Conservation (phyloP, 2,113 vertebrate species). For the Phalacrocorax pelagicus region DNA sequence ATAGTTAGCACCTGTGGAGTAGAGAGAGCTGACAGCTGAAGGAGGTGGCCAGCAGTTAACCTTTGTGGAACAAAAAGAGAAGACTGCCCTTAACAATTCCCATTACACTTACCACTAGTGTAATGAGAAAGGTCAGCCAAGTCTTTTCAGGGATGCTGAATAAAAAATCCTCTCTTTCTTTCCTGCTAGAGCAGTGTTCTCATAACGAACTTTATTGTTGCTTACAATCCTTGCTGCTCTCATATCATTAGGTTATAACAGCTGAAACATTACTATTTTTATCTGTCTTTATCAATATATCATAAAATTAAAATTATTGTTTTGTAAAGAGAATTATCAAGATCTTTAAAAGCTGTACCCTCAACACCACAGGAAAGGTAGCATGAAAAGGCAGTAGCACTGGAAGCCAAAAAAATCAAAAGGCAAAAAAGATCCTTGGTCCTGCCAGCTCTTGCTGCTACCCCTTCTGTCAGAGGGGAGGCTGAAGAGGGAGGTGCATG, state of each 20-base stretch:
- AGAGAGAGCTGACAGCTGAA: neutral
- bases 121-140: neutral
- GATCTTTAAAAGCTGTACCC: neutral
- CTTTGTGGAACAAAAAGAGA: neutral
- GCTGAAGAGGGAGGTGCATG: neutral
- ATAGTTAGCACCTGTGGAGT: neutral
- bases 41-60: neutral
- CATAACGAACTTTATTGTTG: neutral
- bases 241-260: neutral
- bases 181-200: neutral
- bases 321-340: neutral
- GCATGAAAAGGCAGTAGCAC: neutral
- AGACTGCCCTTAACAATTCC: neutral
- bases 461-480: neutral
- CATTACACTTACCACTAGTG: neutral
- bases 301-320: neutral
- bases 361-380: neutral
- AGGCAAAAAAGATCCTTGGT: neutral
- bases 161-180: neutral
- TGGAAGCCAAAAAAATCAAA: neutral
- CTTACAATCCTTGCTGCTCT: neutral
- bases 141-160: neutral
- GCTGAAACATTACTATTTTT: neutral
- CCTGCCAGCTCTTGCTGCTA: neutral
- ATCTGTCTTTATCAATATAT: neutral